phyloP scores from a whole-genome alignment of 2,113 vertebrate species.

The Sylvietta virens region DNA sequence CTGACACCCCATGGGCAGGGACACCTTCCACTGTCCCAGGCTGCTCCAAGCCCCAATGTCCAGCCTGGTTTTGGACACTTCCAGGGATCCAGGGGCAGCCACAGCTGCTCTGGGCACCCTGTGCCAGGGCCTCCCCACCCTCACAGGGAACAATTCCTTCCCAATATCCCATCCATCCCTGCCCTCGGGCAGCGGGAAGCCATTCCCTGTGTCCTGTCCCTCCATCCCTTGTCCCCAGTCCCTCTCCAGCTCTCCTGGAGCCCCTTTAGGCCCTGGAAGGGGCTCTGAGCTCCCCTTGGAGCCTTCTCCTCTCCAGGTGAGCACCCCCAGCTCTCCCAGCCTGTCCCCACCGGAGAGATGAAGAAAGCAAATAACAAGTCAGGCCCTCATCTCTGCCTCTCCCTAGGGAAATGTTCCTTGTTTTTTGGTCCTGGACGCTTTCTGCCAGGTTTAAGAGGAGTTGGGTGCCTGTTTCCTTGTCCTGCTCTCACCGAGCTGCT shows the following conservation, averaged over 20 bases:
- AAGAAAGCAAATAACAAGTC: background rate
- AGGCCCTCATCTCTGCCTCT: background rate
- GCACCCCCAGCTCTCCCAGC: background rate
- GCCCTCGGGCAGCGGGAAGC: background rate
- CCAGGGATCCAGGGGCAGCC: background rate
- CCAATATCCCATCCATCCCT: accelerated
- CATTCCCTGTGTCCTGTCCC: background rate
- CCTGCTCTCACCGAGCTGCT: background rate
- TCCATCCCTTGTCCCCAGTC: background rate
- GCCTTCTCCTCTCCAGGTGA: background rate
- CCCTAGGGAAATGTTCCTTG: background rate
- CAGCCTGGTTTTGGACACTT: accelerated
- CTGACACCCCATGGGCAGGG: background rate
- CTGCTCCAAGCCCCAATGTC: accelerated
- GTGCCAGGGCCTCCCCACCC: background rate
- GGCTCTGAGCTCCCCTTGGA: accelerated
- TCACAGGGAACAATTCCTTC: accelerated
- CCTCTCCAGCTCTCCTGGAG: background rate
- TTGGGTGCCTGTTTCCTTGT: background rate
- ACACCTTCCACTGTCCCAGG: background rate
- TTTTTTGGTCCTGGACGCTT: background rate
- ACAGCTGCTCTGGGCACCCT: background rate
- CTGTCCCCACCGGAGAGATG: background rate
- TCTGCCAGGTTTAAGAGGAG: background rate
- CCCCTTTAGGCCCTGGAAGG: background rate